A percentile compares a stretch with the other conserved stretches of the same genome.
phyloP scores from a whole-genome alignment of 2,888 invertebrate genomes.

The Ophion slaviceki region DNA sequence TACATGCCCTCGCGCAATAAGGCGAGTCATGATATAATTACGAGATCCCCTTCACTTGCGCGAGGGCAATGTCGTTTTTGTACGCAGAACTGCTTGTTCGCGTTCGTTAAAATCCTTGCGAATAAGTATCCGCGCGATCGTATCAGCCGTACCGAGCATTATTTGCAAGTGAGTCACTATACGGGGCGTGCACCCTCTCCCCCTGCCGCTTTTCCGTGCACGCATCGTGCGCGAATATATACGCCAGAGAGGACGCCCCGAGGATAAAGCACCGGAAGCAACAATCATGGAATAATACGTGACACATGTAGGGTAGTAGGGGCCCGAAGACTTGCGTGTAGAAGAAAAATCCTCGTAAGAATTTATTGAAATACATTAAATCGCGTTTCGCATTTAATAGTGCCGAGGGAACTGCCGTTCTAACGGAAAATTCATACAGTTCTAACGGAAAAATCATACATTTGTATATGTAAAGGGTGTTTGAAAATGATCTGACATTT shows the following conservation, averaged over 20 bases:
- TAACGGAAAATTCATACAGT: background rate
- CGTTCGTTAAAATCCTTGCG: constrained; percentile 32
- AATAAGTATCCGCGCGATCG: constrained; percentile 20
- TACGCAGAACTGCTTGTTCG: constrained; percentile 13
- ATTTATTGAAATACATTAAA: constrained; percentile 46
- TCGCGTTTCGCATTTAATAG: constrained; percentile 11
- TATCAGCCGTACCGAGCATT: constrained; percentile 53
- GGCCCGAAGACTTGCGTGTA: constrained; percentile 1
- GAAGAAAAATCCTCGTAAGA: constrained; percentile 18
- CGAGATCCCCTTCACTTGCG: constrained; percentile 30
- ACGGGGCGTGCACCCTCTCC: constrained; percentile 42
- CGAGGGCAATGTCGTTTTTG: constrained; percentile 13
- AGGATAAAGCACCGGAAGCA: constrained; percentile 38
- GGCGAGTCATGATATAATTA: constrained; percentile 31
- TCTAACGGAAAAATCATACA: background rate
- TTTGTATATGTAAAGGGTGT: background rate
- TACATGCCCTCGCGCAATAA: background rate
- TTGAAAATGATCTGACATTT: too few species aligned
- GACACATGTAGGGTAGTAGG: constrained; percentile 56
- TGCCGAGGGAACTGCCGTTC: background rate
- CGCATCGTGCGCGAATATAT: background rate
- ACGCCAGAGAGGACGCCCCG: background rate
- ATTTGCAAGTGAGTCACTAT: constrained; percentile 55
- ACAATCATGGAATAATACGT: constrained; percentile 57
- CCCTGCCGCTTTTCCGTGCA: background rate